Evolutionary conservation across 1,140 invertebrate species (phyloP).

Genomic region (Brachionus paranguensis): DNA sequence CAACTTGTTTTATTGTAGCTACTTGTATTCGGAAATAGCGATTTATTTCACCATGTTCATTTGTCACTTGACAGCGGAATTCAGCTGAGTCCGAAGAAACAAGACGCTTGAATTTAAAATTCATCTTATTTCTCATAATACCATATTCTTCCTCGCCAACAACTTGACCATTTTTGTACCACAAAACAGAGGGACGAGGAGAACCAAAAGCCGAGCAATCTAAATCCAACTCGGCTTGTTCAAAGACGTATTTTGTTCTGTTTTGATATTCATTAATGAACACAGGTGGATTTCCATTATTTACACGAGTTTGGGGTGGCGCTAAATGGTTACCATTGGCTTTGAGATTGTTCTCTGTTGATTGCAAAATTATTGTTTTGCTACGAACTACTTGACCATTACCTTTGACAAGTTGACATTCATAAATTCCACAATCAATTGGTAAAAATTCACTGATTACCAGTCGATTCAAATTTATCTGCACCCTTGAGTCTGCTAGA

Average conservation of each 20-base stretch:
- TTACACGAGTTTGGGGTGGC: background rate
- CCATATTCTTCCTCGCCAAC: background rate
- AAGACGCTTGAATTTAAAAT: background rate
- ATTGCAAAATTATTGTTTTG: background rate
- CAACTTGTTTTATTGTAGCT: background rate
- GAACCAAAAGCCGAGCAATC: background rate
- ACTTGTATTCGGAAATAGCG: background rate
- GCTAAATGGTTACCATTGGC: no score
- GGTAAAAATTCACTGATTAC: background rate
- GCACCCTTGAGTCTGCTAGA: background rate
- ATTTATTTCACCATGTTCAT: background rate
- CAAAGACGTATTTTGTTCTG: background rate
- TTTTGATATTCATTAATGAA: background rate
- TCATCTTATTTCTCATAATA: background rate
- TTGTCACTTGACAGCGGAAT: background rate
- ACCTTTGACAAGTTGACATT: background rate
- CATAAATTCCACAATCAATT: background rate
- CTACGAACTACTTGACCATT: background rate
- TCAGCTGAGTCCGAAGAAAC: background rate
- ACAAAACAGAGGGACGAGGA: background rate
- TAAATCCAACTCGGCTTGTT: background rate
- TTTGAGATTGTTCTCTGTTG: background rate
- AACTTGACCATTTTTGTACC: slow-evolving; percentile 3
- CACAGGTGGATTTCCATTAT: background rate
- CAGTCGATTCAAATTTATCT: background rate